Base-by-base conservation (phyloP, 2,888 invertebrate species). In the Urechis unicinctus region DNA sequence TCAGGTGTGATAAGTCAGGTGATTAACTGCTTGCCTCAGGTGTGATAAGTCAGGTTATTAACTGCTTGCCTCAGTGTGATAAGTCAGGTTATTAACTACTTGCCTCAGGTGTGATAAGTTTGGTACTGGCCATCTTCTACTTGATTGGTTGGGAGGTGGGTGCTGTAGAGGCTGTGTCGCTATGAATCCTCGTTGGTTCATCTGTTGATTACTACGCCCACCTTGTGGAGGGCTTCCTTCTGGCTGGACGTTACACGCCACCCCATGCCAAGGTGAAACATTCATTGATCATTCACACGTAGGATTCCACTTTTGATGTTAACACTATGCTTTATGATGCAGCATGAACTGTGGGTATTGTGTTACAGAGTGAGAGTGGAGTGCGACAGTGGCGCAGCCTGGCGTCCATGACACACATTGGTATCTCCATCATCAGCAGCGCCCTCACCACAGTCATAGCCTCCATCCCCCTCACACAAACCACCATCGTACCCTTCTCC, bases 171-270 rank as follows among this genome's bases (percentile, higher is more conserved):
- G 73, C 74, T 1, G 64, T 74, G 21, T 73, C 73, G 3, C 61
- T 74, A 50, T 74, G 73, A 48, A 73, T 74, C 51, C 64, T 74
- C 31, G 73, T 74, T 3, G 74, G 74, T 3, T 73, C 74, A 1
- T 74, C 74, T 0, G 74, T 74, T 2, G 74, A 74, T 58, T 74
- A 74, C 63, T 73, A 72, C 58, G 69, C 72, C n/a, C 74, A 74
- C 55, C 63, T 74, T 1, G 73, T 74, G n/a, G 74, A 74, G 53
- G 73, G 73, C 9, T 74, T 70, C 55, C 62, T 73, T n/a, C 63
- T 72, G 21, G 70, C 71, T 29, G 68, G 65, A 3, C 55, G 60
- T n/a, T n/a, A n/a, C n/a, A n/a, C n/a, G n/a, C n/a, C n/a, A n/a
- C n/a, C n/a, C n/a, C n/a, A n/a, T n/a, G n/a, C n/a, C n/a, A n/a